Percentiles rank a stretch among this genome's conserved stretches.
phyloP scores from a whole-genome alignment of 2,888 invertebrate species.

The Branchellion lobata region DNA sequence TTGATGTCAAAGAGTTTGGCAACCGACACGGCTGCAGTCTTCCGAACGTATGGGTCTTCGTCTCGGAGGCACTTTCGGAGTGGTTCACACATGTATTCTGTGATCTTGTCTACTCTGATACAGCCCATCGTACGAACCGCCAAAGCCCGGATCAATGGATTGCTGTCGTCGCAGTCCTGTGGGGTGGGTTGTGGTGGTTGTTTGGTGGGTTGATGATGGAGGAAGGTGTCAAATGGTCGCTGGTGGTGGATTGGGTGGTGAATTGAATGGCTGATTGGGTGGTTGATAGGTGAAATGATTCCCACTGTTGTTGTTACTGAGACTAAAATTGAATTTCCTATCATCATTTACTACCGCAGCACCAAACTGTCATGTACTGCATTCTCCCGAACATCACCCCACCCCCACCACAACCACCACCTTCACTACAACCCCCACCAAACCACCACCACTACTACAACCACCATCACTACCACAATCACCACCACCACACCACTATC shows the following conservation, averaged over 20 bases:
- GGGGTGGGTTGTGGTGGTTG: background rate
- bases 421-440: too few species aligned
- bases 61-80: slow-evolving; percentile 73
- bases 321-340: too few species aligned
- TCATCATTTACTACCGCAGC: too few species aligned
- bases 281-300: background rate
- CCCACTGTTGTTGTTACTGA: background rate
- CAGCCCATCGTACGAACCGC: slow-evolving; percentile 99
- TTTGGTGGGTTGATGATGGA: background rate
- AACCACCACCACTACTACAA: too few species aligned
- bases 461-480: too few species aligned
- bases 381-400: too few species aligned
- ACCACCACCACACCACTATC: too few species aligned
- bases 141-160: slow-evolving; percentile 94
- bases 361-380: too few species aligned
- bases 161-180: slow-evolving; percentile 98
- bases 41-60: slow-evolving; percentile 68
- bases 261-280: background rate
- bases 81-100: slow-evolving; percentile 97
- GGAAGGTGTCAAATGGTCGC: background rate
- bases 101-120: slow-evolving; percentile 98
- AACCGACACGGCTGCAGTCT: slow-evolving; percentile 98
- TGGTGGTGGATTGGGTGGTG: background rate
- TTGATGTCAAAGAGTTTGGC: slow-evolving; percentile 97
- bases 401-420: too few species aligned